Base-by-base conservation (phyloP, 2,888 invertebrate species). In the Anthrax anthrax region DNA sequence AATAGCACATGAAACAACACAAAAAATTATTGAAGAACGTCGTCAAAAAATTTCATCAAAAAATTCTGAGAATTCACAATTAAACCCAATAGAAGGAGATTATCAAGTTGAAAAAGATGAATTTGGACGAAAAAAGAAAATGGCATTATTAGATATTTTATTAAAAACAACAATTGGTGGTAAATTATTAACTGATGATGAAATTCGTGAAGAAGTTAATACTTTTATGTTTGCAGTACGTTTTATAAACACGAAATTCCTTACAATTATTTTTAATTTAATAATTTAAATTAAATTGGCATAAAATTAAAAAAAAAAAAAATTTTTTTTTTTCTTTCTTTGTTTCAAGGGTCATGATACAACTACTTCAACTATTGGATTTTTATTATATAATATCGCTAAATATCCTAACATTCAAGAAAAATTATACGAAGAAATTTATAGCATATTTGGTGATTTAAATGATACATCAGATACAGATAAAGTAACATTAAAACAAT, bases 161-260 rank as follows among this genome's bases (percentile, higher is more conserved):
- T 58, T 80, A 14, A 61, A 76, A 38, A 65, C 73, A 3, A 72
- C 71, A 54, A 64, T 72, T 8, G 70, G 74, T 49, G 76, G 74
- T 1, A 55, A 67, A 49, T 70, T 66, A 32, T 62, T 80, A 43
- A 67, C 71, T 3, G 70, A 73, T 44, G 61, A 70, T n/a, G 71
- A 72, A 46, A 70, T 80, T 13, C 64, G 75, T 47, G 75, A 78
- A 57, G 77, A 80, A 66, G 76, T 79, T 1, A 75, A 79, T 52
- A 80, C 80, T 0, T 78, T 80, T 55, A 75, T 79, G 73, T 80
- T 80, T 62, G 78, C 36, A 4, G 36, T 36, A 36, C 1, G 2
- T 34, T 34, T 34, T 34, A 16, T 17, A n/a, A n/a, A n/a, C n/a
- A n/a, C n/a, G n/a, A n/a, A n/a, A n/a, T n/a, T n/a, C n/a, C n/a